A percentile compares a stretch with the other conserved stretches of the same genome.
Evolutionary conservation across 1,140 invertebrate species (phyloP).

Genomic region (Trinorchestia longiramus): DNA sequence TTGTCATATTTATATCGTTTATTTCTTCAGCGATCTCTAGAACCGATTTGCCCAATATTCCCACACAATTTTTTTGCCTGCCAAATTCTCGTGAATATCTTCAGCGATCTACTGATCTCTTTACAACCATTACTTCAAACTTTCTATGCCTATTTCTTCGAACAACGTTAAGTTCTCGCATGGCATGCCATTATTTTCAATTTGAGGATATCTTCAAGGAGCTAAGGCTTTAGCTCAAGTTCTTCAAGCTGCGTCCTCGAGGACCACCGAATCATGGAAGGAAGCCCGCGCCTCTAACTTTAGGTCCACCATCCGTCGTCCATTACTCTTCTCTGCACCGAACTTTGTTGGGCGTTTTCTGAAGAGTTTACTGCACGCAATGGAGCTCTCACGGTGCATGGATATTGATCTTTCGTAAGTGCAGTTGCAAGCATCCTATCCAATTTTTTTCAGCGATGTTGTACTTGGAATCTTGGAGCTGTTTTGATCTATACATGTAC

Average conservation of each 20-base stretch:
- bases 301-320: neutral
- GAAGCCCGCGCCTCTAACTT: neutral
- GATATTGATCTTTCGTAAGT: neutral
- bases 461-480: neutral
- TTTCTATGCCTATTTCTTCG: neutral
- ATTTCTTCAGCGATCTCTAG: neutral
- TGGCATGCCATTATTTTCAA: neutral
- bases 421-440: neutral
- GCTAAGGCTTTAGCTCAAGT: neutral
- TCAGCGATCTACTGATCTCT: neutral
- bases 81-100: neutral
- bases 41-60: neutral
- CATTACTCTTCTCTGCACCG: neutral
- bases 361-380: neutral
- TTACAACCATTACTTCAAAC: neutral
- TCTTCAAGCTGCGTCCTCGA: neutral
- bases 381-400: neutral
- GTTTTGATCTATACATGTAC: neutral
- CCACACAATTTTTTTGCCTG: neutral
- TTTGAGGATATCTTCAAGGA: slow-evolving; percentile 1
- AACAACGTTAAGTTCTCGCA: neutral
- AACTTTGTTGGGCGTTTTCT: slow-evolving; percentile 7
- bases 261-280: neutral
- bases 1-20: neutral
- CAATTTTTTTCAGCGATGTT: neutral